Conservation (phyloP, 2,113 vertebrate genomes). For the Gopherus flavomarginatus region DNA sequence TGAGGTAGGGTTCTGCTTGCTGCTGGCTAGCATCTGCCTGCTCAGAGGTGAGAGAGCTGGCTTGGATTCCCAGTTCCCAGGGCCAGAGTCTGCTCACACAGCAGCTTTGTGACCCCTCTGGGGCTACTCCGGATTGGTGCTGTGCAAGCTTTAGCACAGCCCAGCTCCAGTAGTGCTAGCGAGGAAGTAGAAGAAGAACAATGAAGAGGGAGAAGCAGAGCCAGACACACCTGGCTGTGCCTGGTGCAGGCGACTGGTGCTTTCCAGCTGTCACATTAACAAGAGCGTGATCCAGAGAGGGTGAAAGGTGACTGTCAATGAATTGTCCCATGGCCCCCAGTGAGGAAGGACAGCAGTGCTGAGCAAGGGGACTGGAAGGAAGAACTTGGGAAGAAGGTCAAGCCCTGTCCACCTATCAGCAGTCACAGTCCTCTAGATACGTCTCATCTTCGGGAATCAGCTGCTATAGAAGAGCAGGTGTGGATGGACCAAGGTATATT, state of each 20-base stretch:
- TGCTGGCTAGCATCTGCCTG: not conserved
- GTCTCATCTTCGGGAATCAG: rapidly evolving
- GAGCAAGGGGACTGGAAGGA: not conserved
- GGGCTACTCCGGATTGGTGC: not conserved
- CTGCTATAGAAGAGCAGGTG: not conserved
- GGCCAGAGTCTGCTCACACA: not conserved
- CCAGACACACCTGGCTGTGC: not conserved
- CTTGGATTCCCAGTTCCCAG: not conserved
- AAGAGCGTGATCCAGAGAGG: not conserved
- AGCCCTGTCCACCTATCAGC: rapidly evolving
- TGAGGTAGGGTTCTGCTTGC: not conserved
- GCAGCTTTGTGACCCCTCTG: not conserved
- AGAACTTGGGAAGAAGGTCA: rapidly evolving
- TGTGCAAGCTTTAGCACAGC: not conserved
- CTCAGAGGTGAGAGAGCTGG: not conserved
- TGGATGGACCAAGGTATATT: rapidly evolving
- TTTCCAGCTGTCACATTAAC: not conserved
- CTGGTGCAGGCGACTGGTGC: not conserved
- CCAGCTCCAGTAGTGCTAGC: not conserved
- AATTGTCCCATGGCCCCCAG: not conserved
- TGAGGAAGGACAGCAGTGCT: not conserved
- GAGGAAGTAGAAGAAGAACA: not conserved
- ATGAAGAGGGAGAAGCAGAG: not conserved
- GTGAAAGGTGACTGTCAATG: not conserved
- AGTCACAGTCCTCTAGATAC: rapidly evolving